phyloP scores from a whole-genome alignment of 2,113 vertebrate genomes.

The Fulmarus glacialis region DNA sequence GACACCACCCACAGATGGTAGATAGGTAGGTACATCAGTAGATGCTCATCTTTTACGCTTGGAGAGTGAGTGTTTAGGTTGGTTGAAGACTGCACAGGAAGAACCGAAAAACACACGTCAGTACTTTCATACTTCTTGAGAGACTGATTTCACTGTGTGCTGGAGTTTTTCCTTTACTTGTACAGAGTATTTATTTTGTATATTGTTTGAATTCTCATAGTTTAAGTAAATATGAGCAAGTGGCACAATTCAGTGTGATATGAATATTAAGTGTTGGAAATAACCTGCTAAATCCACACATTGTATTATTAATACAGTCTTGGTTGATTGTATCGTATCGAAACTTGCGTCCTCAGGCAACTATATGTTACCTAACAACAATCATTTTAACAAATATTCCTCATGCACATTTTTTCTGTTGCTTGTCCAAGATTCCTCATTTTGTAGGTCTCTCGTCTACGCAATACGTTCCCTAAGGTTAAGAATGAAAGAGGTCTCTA shows the following conservation, averaged over 20 bases:
- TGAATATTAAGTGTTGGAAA: not conserved
- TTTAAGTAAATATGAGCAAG: not conserved
- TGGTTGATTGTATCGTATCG: not conserved
- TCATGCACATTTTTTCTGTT: not conserved
- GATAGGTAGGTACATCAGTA: not conserved
- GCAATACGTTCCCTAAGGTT: constrained; percentile 43
- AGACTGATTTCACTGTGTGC: not conserved
- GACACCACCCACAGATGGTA: not conserved
- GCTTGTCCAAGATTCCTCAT: not conserved
- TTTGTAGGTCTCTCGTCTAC: constrained; percentile 38
- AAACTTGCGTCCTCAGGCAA: not conserved
- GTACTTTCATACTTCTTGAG: not conserved
- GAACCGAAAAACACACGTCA: not conserved
- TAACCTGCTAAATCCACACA: not conserved
- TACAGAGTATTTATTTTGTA: not conserved
- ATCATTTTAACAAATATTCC: not conserved
- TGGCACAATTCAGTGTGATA: not conserved
- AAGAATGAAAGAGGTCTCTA: constrained; percentile 54
- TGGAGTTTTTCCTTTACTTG: not conserved
- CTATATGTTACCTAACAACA: not conserved
- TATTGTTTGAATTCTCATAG: not conserved
- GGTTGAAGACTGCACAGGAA: not conserved
- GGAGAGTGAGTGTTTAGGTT: not conserved
- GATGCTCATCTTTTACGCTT: not conserved
- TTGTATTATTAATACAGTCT: not conserved